Evolutionary conservation across 2,113 vertebrate species (phyloP).

Genomic region (Vombatus ursinus): DNA sequence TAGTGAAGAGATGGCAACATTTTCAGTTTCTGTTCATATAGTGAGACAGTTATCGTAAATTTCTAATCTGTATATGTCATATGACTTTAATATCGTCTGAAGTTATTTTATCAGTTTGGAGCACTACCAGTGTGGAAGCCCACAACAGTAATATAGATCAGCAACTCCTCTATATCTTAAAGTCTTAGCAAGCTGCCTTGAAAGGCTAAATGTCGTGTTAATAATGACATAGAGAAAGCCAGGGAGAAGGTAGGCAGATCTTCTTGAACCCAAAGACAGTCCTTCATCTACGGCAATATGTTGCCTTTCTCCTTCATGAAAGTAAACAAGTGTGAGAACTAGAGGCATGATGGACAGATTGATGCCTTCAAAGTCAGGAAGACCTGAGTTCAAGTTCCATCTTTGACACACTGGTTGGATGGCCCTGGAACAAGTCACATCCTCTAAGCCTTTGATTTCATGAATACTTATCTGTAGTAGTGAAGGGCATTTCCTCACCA

Average conservation of each 20-base stretch:
- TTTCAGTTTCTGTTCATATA: not conserved
- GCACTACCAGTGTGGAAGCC: not conserved
- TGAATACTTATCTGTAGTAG: too few relatives aligned
- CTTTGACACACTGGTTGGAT: not conserved
- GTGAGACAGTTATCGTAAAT: not conserved
- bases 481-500: not conserved
- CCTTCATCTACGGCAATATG: not conserved
- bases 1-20: not conserved
- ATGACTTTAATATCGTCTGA: not conserved
- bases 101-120: not conserved
- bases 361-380: not conserved
- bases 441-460: not conserved
- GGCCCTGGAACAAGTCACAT: not conserved
- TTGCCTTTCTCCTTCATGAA: not conserved
- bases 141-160: not conserved
- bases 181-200: not conserved
- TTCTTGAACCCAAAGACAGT: not conserved
- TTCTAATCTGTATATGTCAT: not conserved
- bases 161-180: not conserved
- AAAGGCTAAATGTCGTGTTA: not conserved
- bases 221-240: not conserved
- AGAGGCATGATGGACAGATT: not conserved
- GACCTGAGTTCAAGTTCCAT: not conserved
- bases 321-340: not conserved
- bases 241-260: not conserved